Evolutionary conservation across 2,797 vertebrate genomes (phyloP).

Genomic region (Gobionotothen gibberifrons): DNA sequence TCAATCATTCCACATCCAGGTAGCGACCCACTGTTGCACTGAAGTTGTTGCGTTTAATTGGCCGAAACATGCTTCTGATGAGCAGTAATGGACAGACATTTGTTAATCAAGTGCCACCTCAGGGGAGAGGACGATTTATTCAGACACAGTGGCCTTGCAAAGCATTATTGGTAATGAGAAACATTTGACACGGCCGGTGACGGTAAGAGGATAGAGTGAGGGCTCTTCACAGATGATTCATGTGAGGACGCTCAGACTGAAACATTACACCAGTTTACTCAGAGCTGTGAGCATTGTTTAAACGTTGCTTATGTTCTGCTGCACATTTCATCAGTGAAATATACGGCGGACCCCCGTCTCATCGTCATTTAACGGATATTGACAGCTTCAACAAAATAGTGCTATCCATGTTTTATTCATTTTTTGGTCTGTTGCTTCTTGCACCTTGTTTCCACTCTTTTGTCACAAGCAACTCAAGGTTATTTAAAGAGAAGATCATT

Average conservation of each 20-base stretch:
- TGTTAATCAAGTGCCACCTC: conserved; percentile 41
- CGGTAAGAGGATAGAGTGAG: conserved; percentile 24
- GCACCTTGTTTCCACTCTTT: not conserved
- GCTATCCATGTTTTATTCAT: conserved; percentile 2
- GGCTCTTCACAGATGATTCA: conserved; percentile 43
- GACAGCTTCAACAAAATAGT: not conserved
- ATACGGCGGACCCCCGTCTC: not conserved
- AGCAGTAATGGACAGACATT: conserved; percentile 19
- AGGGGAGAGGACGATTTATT: conserved; percentile 32
- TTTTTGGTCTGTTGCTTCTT: not conserved
- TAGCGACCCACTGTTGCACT: not conserved
- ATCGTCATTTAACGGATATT: conserved; percentile 1
- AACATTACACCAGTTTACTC: conserved; percentile 29
- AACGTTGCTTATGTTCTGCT: conserved; percentile 1
- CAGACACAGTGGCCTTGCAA: conserved; percentile 21
- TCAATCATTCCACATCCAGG: not conserved
- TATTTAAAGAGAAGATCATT: too few species aligned
- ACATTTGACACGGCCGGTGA: conserved; percentile 31
- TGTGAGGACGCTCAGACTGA: conserved; percentile 16
- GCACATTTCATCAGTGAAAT: conserved; percentile 18
- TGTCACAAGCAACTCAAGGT: not conserved
- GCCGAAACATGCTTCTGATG: conserved; percentile 28
- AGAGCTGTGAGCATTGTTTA: conserved; percentile 22
- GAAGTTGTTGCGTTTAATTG: conserved; percentile 22
- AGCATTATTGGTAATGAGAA: conserved; percentile 34